Base-by-base conservation (phyloP, 2,797 vertebrate genomes). In the Coccyzus lansbergi region DNA sequence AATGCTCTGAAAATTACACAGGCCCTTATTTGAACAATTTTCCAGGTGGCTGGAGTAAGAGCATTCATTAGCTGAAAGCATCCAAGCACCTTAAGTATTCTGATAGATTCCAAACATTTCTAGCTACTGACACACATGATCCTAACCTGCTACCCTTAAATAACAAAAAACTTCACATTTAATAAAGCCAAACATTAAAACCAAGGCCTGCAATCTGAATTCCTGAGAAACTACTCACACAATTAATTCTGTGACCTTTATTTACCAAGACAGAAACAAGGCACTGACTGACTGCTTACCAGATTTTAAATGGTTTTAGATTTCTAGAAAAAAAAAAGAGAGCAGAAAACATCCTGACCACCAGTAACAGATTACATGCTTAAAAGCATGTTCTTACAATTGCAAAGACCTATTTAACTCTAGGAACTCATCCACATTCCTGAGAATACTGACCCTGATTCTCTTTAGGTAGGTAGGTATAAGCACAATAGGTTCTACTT, bases 111-210 rank as follows among this genome's bases (percentile, higher is more conserved):
- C 75, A 80, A 49, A 42, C 48, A 42, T 2, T 6, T 15, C 40
- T n/a, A 86, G 29, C 62, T 67, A 33, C 21, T 51, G 40, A 62
- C 40, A 46, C 0, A 3, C 26, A 59, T 0, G 0, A 79, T 34
- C 40, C 75, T 52, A 63, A 17, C 31, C 48, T 53, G 19, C 51
- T 53, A 49, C 72, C 6, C 29, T 16, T 12, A 55, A 52, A 63
- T 48, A 34, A 31, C 40, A 52, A 60, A 59, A 58, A 79, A 15
- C 19, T 79, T 90, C 33, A 56, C n/a, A 65, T 5, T 9, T 16
- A 29, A 33, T 28, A 63, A 40, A 69, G 31, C 3, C 75, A 82
- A 71, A 17, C 21, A 69, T 49, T 26, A 69, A 80, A 83, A 44
- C 7, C 70, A 71, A 7, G 8, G n/a, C 38, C 14, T 91, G 31